Evolutionary conservation across 2,888 invertebrate species (phyloP), one percentile per base, ranked within the genome.

Genomic region (Caenorhabditis sinica): DNA sequence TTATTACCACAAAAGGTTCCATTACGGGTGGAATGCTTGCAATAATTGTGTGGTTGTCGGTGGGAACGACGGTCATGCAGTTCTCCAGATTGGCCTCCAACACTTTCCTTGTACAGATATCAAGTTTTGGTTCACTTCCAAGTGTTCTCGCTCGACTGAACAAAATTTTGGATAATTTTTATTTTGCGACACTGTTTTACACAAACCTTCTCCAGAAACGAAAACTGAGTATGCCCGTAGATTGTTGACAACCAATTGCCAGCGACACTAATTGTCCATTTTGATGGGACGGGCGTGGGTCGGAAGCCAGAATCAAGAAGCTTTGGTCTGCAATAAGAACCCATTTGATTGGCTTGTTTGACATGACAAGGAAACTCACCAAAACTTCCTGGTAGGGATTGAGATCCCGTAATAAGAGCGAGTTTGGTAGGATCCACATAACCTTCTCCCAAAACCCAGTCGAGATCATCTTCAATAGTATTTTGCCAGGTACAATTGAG

Each of bases 181-280:
- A 20, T 20, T 60, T 56, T 51, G 17, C 20, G 4, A 23, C 33
- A 23, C 13, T 4, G 40, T 20, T 20, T 56, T 73, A 65, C 72
- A 58, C 73, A 63, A 75, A 85, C 87, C 89, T 90, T 69, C 88
- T 86, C 90, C 90, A 90, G 58, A 80, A 86, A 20, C 88, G 81
- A 68, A 90, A 88, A 36, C 88, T 86, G 6, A 90, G 71, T 13
- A 90, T 87, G 33, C 90, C 90, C 0, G 87, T 74, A 0, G 88
- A 86, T 65, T 89, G 87, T 76, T 90, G 90, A 75, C 90, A 90
- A 45, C 89, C 89, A 82, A 90, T 90, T n/a, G 88, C 84, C 25
- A 85, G 65, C 25, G 89, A 89, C 43, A 90, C 85, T 33, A 89
- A 75, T 49, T 87, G 79, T 2, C 90, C 90, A 20, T 87, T 82